Base-by-base conservation (phyloP, 1,140 invertebrate genomes). In the Drosophila kepulauana region DNA sequence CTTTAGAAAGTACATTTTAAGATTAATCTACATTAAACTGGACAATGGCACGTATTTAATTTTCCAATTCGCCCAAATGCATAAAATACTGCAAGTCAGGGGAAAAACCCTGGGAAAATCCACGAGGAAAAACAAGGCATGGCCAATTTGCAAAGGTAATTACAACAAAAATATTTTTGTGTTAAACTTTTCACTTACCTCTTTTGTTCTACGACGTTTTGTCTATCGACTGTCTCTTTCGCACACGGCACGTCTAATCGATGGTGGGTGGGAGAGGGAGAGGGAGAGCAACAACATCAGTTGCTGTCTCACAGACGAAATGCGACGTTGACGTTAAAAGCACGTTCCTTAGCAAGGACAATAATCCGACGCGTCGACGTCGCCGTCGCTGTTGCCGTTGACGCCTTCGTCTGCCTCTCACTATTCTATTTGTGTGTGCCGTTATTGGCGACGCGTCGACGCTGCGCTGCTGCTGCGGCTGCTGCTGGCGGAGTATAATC, bases 381-480 rank as follows among this genome's bases (percentile, higher is more conserved):
- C 28, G 38, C 41, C 46, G 38, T 38, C 10, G 38, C 38, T 11
- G 38, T 35, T 15, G 46, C 30, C 33, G 56, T 35, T 59, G 57
- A 57, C 54, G 33, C 61, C 35, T 51, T 43, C 62, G 54, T 51
- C 59, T 51, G 25, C 11, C 59, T 5, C 61, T 51, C 3, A 20
- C 3, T 48, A 35, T 74, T 38, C 48, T 71, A 30, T 72, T 46
- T 66, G 51, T 63, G 35, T 62, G 68, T 78, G 61, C 74, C 84
- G 84, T 87, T 87, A 79, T 67, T 81, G 82, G 82, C 81, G 85
- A 11, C 62, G 70, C 69, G 57, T 48, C 57, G 70, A 56, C 56
- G 54, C 59, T 69, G 62, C 20, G 20, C 35, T 38, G 54, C 59
- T 69, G 62, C 45, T 64, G 30, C 20, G 20, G 3, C 35, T 38